Conservation (phyloP, 2,888 invertebrate species). For the Cotesia congregata region DNA sequence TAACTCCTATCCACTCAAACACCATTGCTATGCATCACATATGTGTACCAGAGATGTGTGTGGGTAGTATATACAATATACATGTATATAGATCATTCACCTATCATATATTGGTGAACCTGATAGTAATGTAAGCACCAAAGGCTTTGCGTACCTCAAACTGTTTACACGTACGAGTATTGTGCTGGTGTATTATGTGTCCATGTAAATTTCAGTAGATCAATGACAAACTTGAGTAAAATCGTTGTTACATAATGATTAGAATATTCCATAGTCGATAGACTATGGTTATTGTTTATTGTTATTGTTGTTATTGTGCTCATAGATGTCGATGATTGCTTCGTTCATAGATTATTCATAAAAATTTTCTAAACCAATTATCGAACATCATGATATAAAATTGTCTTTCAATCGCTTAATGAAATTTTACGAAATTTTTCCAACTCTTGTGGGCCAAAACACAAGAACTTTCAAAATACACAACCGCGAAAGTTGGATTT, state of each 20-base stretch:
- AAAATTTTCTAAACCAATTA: no score
- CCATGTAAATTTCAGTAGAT: slow-evolving; percentile 1
- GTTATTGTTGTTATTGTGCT: no score
- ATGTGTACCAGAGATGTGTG: not conserved
- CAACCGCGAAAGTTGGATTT: no score
- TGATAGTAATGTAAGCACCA: slow-evolving; percentile 8
- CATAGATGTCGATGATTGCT: no score
- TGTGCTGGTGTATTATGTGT: not conserved
- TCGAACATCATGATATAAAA: no score
- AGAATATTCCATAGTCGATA: not conserved
- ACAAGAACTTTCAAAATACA: no score
- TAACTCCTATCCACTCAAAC: not conserved
- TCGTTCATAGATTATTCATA: no score
- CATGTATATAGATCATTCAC: not conserved
- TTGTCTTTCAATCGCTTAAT: no score
- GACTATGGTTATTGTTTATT: no score
- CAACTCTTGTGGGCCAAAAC: no score
- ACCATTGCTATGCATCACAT: not conserved
- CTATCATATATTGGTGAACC: not conserved
- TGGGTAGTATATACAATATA: not conserved
- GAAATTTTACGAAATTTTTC: no score
- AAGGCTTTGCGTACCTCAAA: slow-evolving; percentile 28
- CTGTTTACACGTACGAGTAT: slow-evolving; percentile 22
- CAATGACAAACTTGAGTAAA: not conserved
- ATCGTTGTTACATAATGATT: not conserved